These are phyloP conservation scores for Bursaphelenchus okinawaensis DNA, from an alignment of 2,888 invertebrate genomes.

Conservation along the genomic window DNA sequence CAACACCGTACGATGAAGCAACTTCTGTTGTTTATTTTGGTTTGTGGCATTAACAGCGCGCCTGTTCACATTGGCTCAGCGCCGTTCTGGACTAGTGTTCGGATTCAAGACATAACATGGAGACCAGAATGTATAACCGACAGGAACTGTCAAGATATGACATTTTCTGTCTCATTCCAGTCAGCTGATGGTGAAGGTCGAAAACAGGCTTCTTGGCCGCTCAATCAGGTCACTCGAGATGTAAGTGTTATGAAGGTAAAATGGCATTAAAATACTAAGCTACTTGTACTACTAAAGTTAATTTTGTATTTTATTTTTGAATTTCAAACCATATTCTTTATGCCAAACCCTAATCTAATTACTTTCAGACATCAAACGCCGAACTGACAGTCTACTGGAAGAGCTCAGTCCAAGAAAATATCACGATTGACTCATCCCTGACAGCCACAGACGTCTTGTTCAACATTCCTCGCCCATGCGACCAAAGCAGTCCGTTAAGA, in stretches of 20 bases:
- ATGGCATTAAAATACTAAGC: neutral
- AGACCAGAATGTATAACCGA: constrained; percentile 5
- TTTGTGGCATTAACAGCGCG: neutral
- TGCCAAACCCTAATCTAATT: constrained; percentile 4
- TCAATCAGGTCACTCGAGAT: neutral
- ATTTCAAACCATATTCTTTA: neutral
- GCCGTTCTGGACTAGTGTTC: constrained; percentile 1
- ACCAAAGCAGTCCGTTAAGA: constrained; percentile 1
- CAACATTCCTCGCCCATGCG: constrained; percentile 5
- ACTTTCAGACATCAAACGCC: neutral
- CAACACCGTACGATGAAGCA: too few species aligned
- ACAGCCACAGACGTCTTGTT: constrained; percentile 9
- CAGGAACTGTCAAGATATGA: constrained; percentile 11
- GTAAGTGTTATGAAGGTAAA: neutral
- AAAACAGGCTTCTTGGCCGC: constrained; percentile 3
- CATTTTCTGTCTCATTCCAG: constrained; percentile 3
- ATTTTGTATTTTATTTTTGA: neutral
- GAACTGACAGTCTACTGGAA: constrained; percentile 7
- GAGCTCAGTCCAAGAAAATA: neutral
- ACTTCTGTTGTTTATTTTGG: too few species aligned
- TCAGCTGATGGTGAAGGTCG: neutral
- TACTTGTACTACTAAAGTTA: neutral
- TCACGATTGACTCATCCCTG: neutral
- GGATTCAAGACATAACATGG: neutral
- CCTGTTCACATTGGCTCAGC: neutral